Conservation (phyloP, 1,140 invertebrate genomes). For the Drosophila leontia region DNA sequence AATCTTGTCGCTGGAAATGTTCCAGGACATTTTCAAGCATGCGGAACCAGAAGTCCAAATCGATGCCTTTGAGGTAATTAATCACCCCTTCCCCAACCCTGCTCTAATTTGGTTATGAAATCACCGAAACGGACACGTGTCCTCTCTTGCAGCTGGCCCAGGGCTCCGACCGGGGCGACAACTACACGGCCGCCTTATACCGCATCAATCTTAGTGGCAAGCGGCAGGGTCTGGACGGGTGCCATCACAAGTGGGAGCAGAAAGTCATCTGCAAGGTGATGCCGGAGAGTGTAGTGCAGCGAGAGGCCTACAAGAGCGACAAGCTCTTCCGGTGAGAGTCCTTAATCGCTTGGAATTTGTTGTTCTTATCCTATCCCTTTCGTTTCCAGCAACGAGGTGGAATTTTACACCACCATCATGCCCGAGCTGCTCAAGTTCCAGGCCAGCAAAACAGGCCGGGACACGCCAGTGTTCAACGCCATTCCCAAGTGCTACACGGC, state of each 20-base stretch:
- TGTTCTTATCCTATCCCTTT: neutral
- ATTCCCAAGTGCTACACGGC: conserved; percentile 89
- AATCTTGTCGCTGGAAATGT: conserved; percentile 66
- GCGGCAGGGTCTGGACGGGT: conserved; percentile 81
- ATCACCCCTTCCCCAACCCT: neutral
- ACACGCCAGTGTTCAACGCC: conserved; percentile 86
- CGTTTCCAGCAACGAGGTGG: conserved; percentile 87
- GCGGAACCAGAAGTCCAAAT: conserved; percentile 80
- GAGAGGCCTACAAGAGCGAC: conserved; percentile 90
- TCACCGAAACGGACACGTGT: neutral
- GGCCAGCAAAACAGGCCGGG: conserved; percentile 77
- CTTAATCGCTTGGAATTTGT: neutral
- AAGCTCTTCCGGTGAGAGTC: conserved; percentile 86
- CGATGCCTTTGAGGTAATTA: conserved; percentile 73
- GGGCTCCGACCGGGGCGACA: conserved; percentile 89
- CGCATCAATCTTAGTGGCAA: conserved; percentile 87
- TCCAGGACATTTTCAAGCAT: conserved; percentile 76
- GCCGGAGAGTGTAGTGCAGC: conserved; percentile 87
- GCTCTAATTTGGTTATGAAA: conserved; percentile 9
- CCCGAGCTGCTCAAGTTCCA: conserved; percentile 88
- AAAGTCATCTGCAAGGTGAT: conserved; percentile 90
- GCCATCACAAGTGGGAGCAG: conserved; percentile 86
- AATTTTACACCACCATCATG: conserved; percentile 89
- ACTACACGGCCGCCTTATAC: conserved; percentile 90
- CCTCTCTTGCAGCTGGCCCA: conserved; percentile 86